A percentile compares a stretch with the other conserved stretches of the same genome.
These are phyloP conservation scores for Pteruthius melanotis DNA, from an alignment of 2,113 vertebrate species.

Conservation along the genomic window DNA sequence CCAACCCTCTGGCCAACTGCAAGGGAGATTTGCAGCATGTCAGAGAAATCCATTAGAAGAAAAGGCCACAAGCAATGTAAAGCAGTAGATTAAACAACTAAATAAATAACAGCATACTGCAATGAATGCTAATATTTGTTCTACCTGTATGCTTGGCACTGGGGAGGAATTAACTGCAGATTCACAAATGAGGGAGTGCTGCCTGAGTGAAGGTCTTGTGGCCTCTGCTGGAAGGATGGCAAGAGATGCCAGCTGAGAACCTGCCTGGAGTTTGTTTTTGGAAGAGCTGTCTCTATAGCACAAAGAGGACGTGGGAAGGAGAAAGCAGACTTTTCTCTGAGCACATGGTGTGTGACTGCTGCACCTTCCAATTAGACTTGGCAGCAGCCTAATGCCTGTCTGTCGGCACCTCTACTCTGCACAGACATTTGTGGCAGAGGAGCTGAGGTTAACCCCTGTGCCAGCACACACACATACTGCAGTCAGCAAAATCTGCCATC, in stretches of 20 bases:
- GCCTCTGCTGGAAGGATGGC: not conserved
- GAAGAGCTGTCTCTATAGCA: not conserved
- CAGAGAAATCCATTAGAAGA: slow-evolving; percentile 30
- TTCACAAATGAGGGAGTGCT: not conserved
- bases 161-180: not conserved
- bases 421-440: not conserved
- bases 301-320: not conserved
- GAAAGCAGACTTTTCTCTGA: not conserved
- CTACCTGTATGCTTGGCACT: not conserved
- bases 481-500: not conserved
- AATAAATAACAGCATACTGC: not conserved
- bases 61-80: slow-evolving; percentile 17
- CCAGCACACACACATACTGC: fast-evolving
- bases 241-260: not conserved
- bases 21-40: slow-evolving; percentile 5
- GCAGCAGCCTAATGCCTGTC: not conserved
- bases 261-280: not conserved
- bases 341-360: not conserved
- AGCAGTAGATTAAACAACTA: slow-evolving; percentile 18
- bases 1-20: not conserved
- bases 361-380: not conserved
- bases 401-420: not conserved
- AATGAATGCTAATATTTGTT: slow-evolving; percentile 5
- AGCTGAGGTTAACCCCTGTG: not conserved
- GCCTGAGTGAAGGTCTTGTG: not conserved